phyloP scores from a whole-genome alignment of 2,113 vertebrate genomes.

The Zosterops borbonicus region DNA sequence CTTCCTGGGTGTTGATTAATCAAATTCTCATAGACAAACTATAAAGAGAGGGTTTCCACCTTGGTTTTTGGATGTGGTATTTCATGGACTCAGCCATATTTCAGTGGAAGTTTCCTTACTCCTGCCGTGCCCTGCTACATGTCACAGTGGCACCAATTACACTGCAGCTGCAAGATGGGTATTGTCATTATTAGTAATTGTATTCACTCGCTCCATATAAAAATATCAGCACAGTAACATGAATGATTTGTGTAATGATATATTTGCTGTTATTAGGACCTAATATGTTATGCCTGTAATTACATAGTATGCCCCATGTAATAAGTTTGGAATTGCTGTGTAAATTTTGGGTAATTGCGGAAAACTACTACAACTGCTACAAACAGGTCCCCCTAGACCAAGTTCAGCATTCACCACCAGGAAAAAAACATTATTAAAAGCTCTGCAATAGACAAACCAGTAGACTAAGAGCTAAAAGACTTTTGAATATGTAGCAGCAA shows the following conservation, averaged over 20 bases:
- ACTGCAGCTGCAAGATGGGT: background rate
- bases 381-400: slow-evolving; percentile 40
- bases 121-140: background rate
- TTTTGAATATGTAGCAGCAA: background rate
- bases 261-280: slow-evolving; percentile 45
- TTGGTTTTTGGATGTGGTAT: background rate
- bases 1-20: background rate
- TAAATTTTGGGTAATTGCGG: slow-evolving; percentile 49
- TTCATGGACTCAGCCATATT: background rate
- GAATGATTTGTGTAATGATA: slow-evolving; percentile 55
- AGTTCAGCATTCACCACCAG: slow-evolving; percentile 1
- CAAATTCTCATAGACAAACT: background rate
- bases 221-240: slow-evolving; percentile 29
- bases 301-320: slow-evolving; percentile 8
- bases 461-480: background rate
- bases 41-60: background rate
- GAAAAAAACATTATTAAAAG: slow-evolving; percentile 28
- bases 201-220: slow-evolving; percentile 13
- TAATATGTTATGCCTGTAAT: slow-evolving; percentile 59
- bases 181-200: slow-evolving; percentile 9
- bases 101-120: background rate
- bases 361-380: slow-evolving; percentile 27
- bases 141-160: background rate
- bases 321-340: slow-evolving; percentile 38
- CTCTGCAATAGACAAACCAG: background rate